Percentiles rank a stretch among this genome's conserved stretches.
Evolutionary conservation across 2,113 vertebrate genomes (phyloP).

Genomic region (Ammodytes marinus): DNA sequence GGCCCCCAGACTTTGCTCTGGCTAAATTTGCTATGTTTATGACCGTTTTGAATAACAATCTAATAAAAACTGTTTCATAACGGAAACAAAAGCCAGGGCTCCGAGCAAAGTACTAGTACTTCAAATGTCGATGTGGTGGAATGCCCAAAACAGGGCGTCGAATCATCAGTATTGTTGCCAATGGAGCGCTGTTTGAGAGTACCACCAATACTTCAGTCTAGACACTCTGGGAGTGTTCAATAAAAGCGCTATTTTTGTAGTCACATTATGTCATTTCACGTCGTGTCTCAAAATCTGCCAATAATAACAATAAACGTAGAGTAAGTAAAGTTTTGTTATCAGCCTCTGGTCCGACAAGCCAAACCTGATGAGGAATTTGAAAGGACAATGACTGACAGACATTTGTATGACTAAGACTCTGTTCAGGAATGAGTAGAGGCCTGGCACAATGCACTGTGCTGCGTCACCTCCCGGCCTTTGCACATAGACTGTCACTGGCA

Average conservation of each 20-base stretch:
- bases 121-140: neutral
- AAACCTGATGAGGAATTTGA: constrained; percentile 51
- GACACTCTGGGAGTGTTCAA: too few relatives aligned
- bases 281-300: neutral
- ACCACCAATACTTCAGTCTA: neutral
- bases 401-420: constrained; percentile 20
- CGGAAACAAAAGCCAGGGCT: constrained; percentile 4
- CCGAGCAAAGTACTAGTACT: neutral
- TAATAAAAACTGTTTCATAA: constrained; percentile 19
- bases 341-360: constrained; percentile 52
- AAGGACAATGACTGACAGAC: neutral
- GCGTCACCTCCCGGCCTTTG: constrained; percentile 19
- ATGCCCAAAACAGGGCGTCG: neutral
- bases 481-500: neutral
- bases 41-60: neutral
- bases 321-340: neutral
- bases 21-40: neutral
- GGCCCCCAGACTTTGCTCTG: constrained; percentile 51
- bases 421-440: constrained; percentile 4
- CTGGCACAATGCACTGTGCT: constrained; percentile 7
- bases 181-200: neutral
- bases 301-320: neutral
- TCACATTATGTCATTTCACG: neutral
- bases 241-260: neutral
- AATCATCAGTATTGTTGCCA: neutral